Evolutionary conservation across 2,797 vertebrate species (phyloP).

Genomic region (Cryptoblepharus egeriae): DNA sequence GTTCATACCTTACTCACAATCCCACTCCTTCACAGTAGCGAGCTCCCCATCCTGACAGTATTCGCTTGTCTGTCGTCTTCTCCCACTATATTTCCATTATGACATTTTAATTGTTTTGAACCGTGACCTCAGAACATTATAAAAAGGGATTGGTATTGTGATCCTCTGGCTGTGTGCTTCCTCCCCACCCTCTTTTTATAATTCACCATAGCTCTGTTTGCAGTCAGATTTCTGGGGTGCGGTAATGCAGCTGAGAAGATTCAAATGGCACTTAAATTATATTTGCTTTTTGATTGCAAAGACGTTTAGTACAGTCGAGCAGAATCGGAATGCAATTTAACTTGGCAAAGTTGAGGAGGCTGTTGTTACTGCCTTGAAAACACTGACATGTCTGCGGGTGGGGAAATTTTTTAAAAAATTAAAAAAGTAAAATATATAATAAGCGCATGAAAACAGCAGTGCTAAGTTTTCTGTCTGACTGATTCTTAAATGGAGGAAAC

Average conservation of each 20-base stretch:
- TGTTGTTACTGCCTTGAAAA: constrained; percentile 58
- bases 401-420: no score
- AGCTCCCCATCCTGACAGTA: constrained; percentile 11
- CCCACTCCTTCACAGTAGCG: accelerated
- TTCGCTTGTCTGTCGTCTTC: constrained; percentile 17
- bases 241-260: constrained; percentile 76
- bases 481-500: constrained; percentile 60
- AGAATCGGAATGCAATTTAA: constrained; percentile 72
- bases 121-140: constrained; percentile 50
- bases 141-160: constrained; percentile 67
- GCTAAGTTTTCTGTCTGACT: constrained; percentile 57
- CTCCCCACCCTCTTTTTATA: constrained; percentile 25
- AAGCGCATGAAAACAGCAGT: constrained; percentile 66
- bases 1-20: not conserved
- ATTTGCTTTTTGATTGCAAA: constrained; percentile 78
- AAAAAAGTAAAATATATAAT: constrained; percentile 63
- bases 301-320: constrained; percentile 74
- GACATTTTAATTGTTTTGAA: constrained; percentile 54
- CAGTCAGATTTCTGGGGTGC: constrained; percentile 70
- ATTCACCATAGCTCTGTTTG: constrained; percentile 74
- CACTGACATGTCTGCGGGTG: constrained; percentile 59
- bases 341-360: constrained; percentile 67
- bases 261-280: constrained; percentile 81
- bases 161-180: constrained; percentile 63
- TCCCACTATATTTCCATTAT: constrained; percentile 46